These are phyloP conservation scores for Platygyra sinensis DNA, from an alignment of 64 coral and sea anemone genomes.

Conservation along the genomic window DNA sequence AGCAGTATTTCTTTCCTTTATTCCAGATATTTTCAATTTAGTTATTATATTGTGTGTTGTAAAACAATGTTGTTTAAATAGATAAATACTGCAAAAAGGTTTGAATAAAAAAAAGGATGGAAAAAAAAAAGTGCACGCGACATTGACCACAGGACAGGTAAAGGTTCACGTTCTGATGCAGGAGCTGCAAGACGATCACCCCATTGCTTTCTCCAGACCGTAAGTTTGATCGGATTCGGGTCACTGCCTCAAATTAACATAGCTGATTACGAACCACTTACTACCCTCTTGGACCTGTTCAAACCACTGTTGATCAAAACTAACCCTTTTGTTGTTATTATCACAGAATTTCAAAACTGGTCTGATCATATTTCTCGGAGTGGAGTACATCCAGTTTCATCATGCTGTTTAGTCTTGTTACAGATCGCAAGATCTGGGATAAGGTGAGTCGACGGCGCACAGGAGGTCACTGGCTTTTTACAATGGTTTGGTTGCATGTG, in stretches of 20 bases:
- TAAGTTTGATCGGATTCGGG: conserved; percentile 24
- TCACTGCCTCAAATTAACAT: conserved; percentile 46
- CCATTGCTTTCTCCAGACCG: neutral
- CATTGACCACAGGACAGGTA: conserved; percentile 10
- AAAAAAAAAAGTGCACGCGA: neutral
- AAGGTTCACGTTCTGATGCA: conserved; percentile 28
- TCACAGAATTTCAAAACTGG: conserved; percentile 44
- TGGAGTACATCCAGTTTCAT: conserved; percentile 1
- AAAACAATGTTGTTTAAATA: too few relatives aligned
- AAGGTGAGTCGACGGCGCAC: neutral
- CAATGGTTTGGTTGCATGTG: conserved; percentile 7
- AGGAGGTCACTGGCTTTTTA: conserved; percentile 18
- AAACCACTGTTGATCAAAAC: conserved; percentile 20
- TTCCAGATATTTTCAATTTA: too few relatives aligned
- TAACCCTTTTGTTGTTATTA: conserved; percentile 11
- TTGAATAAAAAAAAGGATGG: too few relatives aligned
- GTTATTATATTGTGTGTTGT: too few relatives aligned
- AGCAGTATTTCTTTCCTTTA: too few relatives aligned
- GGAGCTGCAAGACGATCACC: conserved; percentile 25
- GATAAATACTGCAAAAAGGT: too few relatives aligned
- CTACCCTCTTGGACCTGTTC: neutral
- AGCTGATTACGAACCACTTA: conserved; percentile 18
- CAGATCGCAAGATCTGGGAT: neutral
- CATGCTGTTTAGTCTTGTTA: neutral
- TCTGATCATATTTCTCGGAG: neutral